These are phyloP conservation scores for Neosilurus mollespiculum DNA, from an alignment of 2,797 vertebrate species.

Conservation along the genomic window DNA sequence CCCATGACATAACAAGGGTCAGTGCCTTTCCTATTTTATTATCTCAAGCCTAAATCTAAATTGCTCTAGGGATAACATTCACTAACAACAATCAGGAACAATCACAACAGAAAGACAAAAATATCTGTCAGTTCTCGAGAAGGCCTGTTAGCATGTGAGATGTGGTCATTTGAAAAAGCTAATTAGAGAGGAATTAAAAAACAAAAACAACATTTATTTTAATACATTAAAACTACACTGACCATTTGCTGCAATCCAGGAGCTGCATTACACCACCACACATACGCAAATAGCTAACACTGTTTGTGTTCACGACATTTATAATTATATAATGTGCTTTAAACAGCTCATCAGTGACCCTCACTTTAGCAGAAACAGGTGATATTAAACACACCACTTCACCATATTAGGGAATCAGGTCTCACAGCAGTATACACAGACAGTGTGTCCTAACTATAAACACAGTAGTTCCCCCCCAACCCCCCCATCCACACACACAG, in stretches of 20 bases:
- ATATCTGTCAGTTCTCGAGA: slow-evolving; percentile 5
- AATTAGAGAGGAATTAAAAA: neutral
- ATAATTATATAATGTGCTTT: slow-evolving; percentile 36
- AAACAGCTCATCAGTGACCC: slow-evolving; percentile 17
- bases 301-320: slow-evolving; percentile 36
- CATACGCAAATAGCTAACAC: slow-evolving; percentile 15
- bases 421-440: slow-evolving; percentile 33
- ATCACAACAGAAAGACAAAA: neutral
- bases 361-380: slow-evolving; percentile 5
- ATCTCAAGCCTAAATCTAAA: slow-evolving; percentile 24
- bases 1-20: slow-evolving; percentile 21
- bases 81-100: slow-evolving; percentile 23
- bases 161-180: neutral
- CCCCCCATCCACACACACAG: neutral
- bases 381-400: slow-evolving; percentile 18
- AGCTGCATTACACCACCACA: neutral
- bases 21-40: slow-evolving; percentile 3
- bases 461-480: neutral
- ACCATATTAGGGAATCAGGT: slow-evolving; percentile 53
- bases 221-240: neutral
- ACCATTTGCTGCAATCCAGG: neutral
- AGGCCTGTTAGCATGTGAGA: neutral
- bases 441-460: neutral
- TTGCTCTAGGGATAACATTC: slow-evolving; percentile 1
- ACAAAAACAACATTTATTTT: slow-evolving; percentile 3